These are phyloP conservation scores for Florisuga fusca DNA, from an alignment of 2,797 vertebrate genomes.

Conservation along the genomic window DNA sequence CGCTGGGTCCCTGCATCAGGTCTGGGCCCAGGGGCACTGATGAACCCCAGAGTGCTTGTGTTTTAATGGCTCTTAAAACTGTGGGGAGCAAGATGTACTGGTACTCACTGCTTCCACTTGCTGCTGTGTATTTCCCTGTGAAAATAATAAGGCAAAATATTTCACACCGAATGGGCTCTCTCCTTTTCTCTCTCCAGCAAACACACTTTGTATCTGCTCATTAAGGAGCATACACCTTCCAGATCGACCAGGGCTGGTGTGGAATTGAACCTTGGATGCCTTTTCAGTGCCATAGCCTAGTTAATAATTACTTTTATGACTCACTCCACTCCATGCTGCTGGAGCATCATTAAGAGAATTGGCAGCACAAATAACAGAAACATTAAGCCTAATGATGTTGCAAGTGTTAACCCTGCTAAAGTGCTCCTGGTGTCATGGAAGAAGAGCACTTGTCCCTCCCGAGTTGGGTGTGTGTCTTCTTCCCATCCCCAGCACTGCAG, in stretches of 20 bases:
- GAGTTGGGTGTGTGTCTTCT: background rate
- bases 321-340: conserved; percentile 63
- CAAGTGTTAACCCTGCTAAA: background rate
- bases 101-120: background rate
- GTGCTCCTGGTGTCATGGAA: background rate
- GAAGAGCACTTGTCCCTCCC: background rate
- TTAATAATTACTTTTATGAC: conserved; percentile 68
- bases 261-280: conserved; percentile 25
- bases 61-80: background rate
- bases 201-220: conserved; percentile 3
- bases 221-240: background rate
- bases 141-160: conserved; percentile 12
- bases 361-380: conserved; percentile 66
- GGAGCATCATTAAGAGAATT: conserved; percentile 57
- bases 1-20: background rate
- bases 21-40: background rate
- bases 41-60: background rate
- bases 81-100: background rate
- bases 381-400: conserved; percentile 58
- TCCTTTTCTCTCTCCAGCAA: background rate
- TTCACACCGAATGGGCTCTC: background rate
- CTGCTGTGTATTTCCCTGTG: background rate
- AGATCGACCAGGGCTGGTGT: background rate
- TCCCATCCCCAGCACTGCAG: background rate
- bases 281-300: conserved; percentile 47